Evolutionary conservation across 1,140 invertebrate species (phyloP).

Genomic region (Ruditapes philippinarum): DNA sequence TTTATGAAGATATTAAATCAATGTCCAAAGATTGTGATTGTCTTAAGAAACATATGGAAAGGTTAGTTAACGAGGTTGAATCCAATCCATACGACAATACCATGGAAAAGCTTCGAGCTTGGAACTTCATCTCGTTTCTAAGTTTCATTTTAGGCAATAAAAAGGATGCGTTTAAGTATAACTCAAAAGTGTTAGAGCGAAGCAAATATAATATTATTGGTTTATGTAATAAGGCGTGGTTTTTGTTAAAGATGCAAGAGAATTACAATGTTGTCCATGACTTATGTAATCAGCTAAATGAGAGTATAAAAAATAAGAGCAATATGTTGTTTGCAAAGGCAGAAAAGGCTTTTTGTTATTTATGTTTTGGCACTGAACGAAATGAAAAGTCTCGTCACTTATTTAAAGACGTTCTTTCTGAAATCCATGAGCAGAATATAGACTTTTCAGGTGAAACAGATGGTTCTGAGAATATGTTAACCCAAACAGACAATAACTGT

Average conservation of each 20-base stretch:
- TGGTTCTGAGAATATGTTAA: neutral
- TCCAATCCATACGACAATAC: neutral
- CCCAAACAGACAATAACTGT: neutral
- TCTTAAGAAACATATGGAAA: neutral
- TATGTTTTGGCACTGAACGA: neutral
- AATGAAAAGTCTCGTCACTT: neutral
- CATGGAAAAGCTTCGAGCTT: constrained; percentile 19
- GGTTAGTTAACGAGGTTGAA: neutral
- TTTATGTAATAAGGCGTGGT: neutral
- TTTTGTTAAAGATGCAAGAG: neutral
- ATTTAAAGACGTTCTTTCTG: neutral
- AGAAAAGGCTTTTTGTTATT: constrained; percentile 10
- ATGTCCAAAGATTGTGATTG: neutral
- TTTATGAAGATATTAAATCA: neutral
- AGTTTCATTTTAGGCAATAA: neutral
- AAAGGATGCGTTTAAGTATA: neutral
- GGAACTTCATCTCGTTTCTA: constrained; percentile 27
- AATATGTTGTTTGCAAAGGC: neutral
- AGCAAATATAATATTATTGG: neutral
- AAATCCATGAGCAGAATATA: neutral
- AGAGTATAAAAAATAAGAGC: neutral
- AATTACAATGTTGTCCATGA: neutral
- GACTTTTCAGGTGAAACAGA: neutral
- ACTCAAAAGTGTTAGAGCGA: neutral
- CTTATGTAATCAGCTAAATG: neutral